Evolutionary conservation across 2,113 vertebrate genomes (phyloP).

Genomic region (Scomber japonicus): DNA sequence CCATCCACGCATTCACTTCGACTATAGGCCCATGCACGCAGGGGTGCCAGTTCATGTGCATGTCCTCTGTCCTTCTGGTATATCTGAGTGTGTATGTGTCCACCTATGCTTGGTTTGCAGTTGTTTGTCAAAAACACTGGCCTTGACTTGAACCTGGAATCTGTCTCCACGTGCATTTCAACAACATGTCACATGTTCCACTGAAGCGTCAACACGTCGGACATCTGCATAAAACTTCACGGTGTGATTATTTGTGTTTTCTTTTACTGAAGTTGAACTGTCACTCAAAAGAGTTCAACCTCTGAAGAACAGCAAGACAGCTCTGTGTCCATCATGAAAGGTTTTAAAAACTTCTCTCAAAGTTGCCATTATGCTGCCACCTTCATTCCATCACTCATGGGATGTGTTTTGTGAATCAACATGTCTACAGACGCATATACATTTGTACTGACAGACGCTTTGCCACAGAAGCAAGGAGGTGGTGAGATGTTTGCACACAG

Average conservation of each 20-base stretch:
- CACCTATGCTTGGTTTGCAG: conserved; percentile 41
- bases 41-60: conserved; percentile 62
- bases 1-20: conserved; percentile 68
- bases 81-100: conserved; percentile 39
- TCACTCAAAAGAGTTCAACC: conserved; percentile 17
- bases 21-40: conserved; percentile 61
- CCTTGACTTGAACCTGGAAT: conserved; percentile 36
- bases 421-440: conserved; percentile 32
- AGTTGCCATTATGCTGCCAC: conserved; percentile 21
- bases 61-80: conserved; percentile 44
- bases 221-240: conserved; percentile 14
- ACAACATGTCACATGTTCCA: conserved; percentile 9
- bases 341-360: conserved; percentile 12
- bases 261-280: conserved; percentile 28
- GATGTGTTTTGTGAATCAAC: conserved; percentile 34
- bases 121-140: conserved; percentile 31
- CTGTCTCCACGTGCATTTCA: conserved; percentile 29
- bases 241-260: neutral
- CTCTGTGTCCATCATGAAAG: conserved; percentile 1
- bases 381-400: conserved; percentile 36
- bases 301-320: conserved; percentile 19
- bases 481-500: conserved; percentile 44
- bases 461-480: conserved; percentile 31
- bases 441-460: conserved; percentile 44
- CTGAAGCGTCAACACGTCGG: conserved; percentile 1